Evolutionary conservation across 1,140 invertebrate species (phyloP), one percentile per base, ranked within the genome.

Genomic region (Apocrypta bakeri): DNA sequence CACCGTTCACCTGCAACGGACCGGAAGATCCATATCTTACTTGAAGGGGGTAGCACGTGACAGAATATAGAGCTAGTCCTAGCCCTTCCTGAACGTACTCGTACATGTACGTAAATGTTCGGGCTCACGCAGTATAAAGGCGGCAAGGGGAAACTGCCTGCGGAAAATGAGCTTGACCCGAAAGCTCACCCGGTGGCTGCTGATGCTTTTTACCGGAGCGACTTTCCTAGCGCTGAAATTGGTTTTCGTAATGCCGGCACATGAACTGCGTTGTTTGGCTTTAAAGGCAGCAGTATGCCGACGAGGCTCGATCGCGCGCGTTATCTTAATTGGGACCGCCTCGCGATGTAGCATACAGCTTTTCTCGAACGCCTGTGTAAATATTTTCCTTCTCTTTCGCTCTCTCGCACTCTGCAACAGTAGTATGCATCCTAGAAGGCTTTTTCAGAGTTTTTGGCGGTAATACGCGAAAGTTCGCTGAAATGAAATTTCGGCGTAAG

Each of bases 21-120:
- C 86, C 88, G 88, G 90, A 91, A 91, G 89, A 89, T 88, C 86
- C 90, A 89, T 91, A 90, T 90, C 89, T 90, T 88, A 88, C 86
- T 87, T 82, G 85, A 87, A 4, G 6, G 6, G 21, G 21, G 21
- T 56, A 56, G 17, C 17, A 6, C 14, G 1, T 2, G 21, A 14
- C 42, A 48, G 42, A 17, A 17, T 2, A 2, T 48, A 17, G 14
- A 48, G 42, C 48, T 56, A 56, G 48, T 56, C 48, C 48, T 56
- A 6, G 48, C 48, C 48, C 48, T 56, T n/a, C 48, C 48, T 56
- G 17, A 56, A 56, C n/a, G n/a, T n/a, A 56, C 48, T 56, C 48
- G 48, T 56, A 56, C 21, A 56, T n/a, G 48, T 21, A 21, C 48
- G 33, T 9, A 9, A 9, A n/a, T n/a, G n/a, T n/a, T n/a, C 33